Base-by-base conservation (phyloP, 2,113 vertebrate species). In the Colinus virginianus region DNA sequence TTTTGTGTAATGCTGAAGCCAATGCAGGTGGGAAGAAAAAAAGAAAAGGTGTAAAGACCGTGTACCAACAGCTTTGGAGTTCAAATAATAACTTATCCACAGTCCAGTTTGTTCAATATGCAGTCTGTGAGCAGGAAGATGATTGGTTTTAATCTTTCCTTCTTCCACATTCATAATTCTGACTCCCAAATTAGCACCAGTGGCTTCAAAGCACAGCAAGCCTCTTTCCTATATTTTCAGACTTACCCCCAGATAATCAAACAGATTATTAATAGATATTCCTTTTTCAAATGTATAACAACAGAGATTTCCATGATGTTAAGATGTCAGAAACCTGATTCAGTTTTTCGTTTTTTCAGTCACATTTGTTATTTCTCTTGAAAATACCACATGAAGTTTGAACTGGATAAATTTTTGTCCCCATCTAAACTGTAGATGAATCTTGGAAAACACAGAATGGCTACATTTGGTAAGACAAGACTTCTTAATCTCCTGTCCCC, bases 141-240 rank as follows among this genome's bases (percentile, higher is more conserved):
- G 26, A 25, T 51, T 82, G 59, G n/a, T 80, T 86, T 92, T 86
- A 25, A 67, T 63, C 89, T 81, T 87, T 88, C 61, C 18, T 90
- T 90, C 32, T 84, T 68, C 69, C 78, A 34, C 18, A 87, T 38
- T 70, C 34, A 90, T 55, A 88, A 48, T 32, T 34, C 34, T 87
- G 49, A 38, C 62, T 68, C 34, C 17, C 46, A 84, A 18, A 84
- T 46, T 13, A 84, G 42, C 32, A 34, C 75, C 74, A 16, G 38
- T 93, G 43, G 34, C 19, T 86, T 64, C n/a, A 75, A 80, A 81
- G 78, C 38, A 84, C 32, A 40, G 10, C 11, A 55, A 67, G 14
- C 1, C 12, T 67, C 25, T 48, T 45, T 21, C 62, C 45, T n/a
- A 26, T n/a, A 86, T 49, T 80, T 86, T 69, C 42, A 53, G 4